These are phyloP conservation scores for Archaeoteleia sp. DNA, from an alignment of 2,888 invertebrate species.

Conservation along the genomic window DNA sequence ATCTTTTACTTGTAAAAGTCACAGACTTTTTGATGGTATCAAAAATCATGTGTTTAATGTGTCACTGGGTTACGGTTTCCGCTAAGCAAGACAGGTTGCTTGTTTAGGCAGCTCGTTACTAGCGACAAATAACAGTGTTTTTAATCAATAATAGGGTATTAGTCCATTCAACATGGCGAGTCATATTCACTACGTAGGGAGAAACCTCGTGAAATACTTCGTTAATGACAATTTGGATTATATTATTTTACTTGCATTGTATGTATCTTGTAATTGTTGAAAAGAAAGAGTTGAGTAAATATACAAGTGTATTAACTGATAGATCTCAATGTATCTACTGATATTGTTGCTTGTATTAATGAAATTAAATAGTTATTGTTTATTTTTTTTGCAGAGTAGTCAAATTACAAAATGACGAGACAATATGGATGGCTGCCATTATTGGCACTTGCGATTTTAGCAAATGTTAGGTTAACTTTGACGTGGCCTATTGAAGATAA, in stretches of 20 bases:
- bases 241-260: background rate
- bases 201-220: background rate
- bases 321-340: no score
- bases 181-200: slow-evolving; percentile 2
- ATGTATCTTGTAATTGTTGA: background rate
- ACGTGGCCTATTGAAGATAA: slow-evolving; percentile 59
- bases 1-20: no score
- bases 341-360: no score
- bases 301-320: no score
- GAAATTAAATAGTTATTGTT: slow-evolving; percentile 8
- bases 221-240: background rate
- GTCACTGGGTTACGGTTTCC: slow-evolving; percentile 53
- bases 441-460: slow-evolving; percentile 55
- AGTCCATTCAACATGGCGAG: slow-evolving; percentile 1
- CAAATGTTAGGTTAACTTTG: slow-evolving; percentile 47
- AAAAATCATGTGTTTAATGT: slow-evolving; percentile 15
- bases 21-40: no score
- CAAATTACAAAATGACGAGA: slow-evolving; percentile 56
- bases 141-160: slow-evolving; percentile 40
- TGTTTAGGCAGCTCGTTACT: slow-evolving; percentile 48
- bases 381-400: slow-evolving; percentile 35
- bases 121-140: slow-evolving; percentile 29
- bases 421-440: slow-evolving; percentile 59
- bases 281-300: no score
- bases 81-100: slow-evolving; percentile 50